A percentile compares a stretch with the other conserved stretches of the same genome.
Conservation (phyloP, 1,140 invertebrate genomes). For the Andricus grossulariae region DNA sequence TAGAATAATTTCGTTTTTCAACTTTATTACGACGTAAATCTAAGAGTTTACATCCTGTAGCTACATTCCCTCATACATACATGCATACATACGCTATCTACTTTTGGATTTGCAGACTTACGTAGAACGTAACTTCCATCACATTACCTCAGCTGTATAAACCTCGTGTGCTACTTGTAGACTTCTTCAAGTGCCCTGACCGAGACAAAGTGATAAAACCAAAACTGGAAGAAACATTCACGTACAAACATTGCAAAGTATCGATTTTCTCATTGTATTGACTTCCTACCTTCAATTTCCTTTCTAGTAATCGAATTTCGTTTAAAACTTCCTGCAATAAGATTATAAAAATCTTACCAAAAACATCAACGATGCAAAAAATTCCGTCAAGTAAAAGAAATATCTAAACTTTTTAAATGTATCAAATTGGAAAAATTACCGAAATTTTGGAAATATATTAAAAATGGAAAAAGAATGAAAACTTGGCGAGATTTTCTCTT, state of each 20-base stretch:
- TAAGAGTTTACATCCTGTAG: neutral
- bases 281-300: no score
- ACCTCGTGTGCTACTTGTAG: neutral
- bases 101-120: neutral
- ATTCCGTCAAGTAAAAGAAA: no score
- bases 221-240: neutral
- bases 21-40: constrained; percentile 3
- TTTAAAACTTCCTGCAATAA: no score
- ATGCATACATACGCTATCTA: neutral
- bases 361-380: no score
- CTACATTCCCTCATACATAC: neutral
- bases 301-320: no score
- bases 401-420: no score
- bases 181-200: neutral
- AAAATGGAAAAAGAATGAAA: no score
- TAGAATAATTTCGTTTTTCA: neutral
- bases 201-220: neutral
- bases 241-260: neutral
- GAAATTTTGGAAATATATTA: no score
- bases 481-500: no score
- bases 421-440: no score
- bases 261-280: neutral
- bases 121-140: neutral
- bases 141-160: neutral
- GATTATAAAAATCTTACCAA: no score